These are phyloP conservation scores for Labrus mixtus DNA, from an alignment of 2,113 vertebrate genomes.

Conservation along the genomic window DNA sequence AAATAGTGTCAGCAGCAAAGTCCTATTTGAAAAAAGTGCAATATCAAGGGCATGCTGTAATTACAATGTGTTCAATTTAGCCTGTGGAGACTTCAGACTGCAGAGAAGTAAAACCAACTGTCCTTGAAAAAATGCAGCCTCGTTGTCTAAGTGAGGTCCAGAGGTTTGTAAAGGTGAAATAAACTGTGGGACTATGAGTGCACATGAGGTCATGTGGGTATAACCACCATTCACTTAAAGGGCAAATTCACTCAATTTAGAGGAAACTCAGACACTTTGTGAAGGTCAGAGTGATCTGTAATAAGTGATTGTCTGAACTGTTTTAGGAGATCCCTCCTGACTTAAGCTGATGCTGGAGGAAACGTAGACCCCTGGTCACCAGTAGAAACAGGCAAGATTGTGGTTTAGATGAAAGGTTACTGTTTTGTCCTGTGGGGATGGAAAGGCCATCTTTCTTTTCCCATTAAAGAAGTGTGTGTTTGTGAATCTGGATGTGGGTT, in stretches of 20 bases:
- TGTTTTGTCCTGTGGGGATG: slow-evolving; percentile 55
- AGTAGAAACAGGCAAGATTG: slow-evolving; percentile 52
- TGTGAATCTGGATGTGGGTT: slow-evolving; percentile 13
- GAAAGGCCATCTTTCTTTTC: slow-evolving; percentile 73
- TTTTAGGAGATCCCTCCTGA: slow-evolving; percentile 58
- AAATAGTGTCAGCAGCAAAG: slow-evolving; percentile 46
- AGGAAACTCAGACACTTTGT: slow-evolving; percentile 53
- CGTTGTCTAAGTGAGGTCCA: slow-evolving; percentile 29
- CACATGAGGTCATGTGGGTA: slow-evolving; percentile 14
- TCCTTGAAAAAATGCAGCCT: slow-evolving; percentile 47
- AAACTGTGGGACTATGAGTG: slow-evolving; percentile 38
- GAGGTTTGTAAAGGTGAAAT: slow-evolving; percentile 43
- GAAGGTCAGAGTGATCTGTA: slow-evolving; percentile 66
- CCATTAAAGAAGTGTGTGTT: slow-evolving; percentile 51
- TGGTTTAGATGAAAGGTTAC: slow-evolving; percentile 68
- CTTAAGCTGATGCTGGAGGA: slow-evolving; percentile 59
- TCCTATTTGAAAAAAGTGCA: slow-evolving; percentile 46
- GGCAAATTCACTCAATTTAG: slow-evolving; percentile 57
- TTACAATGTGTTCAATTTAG: slow-evolving; percentile 57
- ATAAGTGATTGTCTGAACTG: slow-evolving; percentile 62
- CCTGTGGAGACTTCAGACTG: slow-evolving; percentile 45
- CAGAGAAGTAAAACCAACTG: slow-evolving; percentile 21
- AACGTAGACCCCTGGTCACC: slow-evolving; percentile 44
- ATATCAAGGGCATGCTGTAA: slow-evolving; percentile 67
- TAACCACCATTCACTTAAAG: slow-evolving; percentile 42